Evolutionary conservation across 2,797 vertebrate genomes (phyloP), one percentile per base, ranked within the genome.

Genomic region (Anas capensis): DNA sequence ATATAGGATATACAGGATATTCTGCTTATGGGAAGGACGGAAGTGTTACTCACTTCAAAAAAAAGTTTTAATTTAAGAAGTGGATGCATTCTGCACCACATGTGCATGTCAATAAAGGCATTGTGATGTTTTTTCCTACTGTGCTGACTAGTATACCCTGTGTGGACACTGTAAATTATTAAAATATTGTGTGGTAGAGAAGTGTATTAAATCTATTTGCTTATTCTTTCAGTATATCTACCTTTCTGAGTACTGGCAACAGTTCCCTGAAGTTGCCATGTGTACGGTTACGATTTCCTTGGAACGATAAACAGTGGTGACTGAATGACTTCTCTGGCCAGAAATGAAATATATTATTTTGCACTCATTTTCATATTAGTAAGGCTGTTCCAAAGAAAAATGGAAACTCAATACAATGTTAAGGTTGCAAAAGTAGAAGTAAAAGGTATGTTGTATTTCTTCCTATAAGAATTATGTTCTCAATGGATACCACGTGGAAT

Each of bases 201-300:
- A 48, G 14, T 5, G 31, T 23, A 18, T 29, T 40, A 40, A 65
- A 77, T 56, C 34, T 73, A 0, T 40, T 76, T 72, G 24, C 11
- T 68, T 82, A 23, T 88, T 84, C 56, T 65, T 64, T 71, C 60
- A 40, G 33, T 58, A 58, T 69, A 69, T 58, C 34, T 73, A 15
- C 58, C 16, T 78, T 38, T 57, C 26, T 49, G 44, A 80, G 42
- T 20, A 27, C 44, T 79, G 66, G 54, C 48, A 53, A 10, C 38
- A 64, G 6, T 82, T 91, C 77, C 80, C 84, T 82, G 66, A 66
- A 84, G 51, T 68, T 75, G 40, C 7, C 15, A n/a, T 69, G 66
- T 62, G 77, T 81, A 16, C 73, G 31, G 60, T 62, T 86, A 20
- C 3, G 0, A 7, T 71, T 92, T 90, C 66, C 66, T 85, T 62